Evolutionary conservation across 2,888 invertebrate genomes (phyloP).

Genomic region (Heterodera filipjevi): DNA sequence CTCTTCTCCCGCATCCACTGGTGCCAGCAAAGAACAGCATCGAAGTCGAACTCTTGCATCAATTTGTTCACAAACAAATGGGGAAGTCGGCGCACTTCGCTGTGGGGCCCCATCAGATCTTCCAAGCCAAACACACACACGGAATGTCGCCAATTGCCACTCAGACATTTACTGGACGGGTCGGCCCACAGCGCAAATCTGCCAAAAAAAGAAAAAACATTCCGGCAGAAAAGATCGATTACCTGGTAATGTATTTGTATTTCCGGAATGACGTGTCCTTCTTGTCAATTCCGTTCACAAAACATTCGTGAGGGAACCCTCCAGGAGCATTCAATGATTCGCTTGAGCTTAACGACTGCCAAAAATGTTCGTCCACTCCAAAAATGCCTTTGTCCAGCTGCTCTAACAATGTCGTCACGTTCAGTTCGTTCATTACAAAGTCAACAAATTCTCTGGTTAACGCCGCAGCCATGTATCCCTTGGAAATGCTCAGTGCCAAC

Average conservation of each 20-base stretch:
- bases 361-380: constrained; percentile 35
- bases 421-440: constrained; percentile 33
- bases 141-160: constrained; percentile 25
- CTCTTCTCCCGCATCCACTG: constrained; percentile 12
- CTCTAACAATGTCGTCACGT: constrained; percentile 30
- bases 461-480: constrained; percentile 35
- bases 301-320: constrained; percentile 33
- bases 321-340: constrained; percentile 35
- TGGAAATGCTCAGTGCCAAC: constrained; percentile 22
- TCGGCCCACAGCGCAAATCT: constrained; percentile 31
- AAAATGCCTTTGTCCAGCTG: constrained; percentile 28
- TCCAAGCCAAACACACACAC: constrained; percentile 34
- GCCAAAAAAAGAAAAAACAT: too few species aligned
- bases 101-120: constrained; percentile 19
- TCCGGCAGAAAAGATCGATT: too few species aligned
- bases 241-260: constrained; percentile 11
- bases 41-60: constrained; percentile 34
- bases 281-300: constrained; percentile 23
- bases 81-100: neutral
- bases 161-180: constrained; percentile 18
- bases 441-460: constrained; percentile 35
- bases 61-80: constrained; percentile 34
- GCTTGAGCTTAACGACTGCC: constrained; percentile 29
- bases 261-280: constrained; percentile 17
- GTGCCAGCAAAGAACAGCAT: constrained; percentile 34